A percentile compares a stretch with the other conserved stretches of the same genome.
These are phyloP conservation scores for Neomicropteryx cornuta DNA, from an alignment of 1,140 invertebrate genomes.

Conservation along the genomic window DNA sequence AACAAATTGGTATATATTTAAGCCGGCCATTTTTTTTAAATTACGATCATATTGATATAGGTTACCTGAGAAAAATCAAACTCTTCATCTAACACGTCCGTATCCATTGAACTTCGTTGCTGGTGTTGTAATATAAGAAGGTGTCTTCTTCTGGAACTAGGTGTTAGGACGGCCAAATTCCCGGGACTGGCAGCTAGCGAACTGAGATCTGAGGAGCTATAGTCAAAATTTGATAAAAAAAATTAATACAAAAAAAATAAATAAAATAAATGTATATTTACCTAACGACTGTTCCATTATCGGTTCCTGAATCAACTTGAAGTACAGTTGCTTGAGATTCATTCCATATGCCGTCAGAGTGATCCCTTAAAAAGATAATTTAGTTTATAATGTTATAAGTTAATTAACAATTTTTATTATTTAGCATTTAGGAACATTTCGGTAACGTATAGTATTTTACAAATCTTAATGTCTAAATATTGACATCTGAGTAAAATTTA, in stretches of 20 bases:
- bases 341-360: constrained; percentile 78
- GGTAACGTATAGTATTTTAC: too few relatives aligned
- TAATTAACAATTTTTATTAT: neutral
- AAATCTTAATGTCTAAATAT: too few relatives aligned
- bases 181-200: constrained; percentile 42
- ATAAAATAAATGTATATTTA: constrained; percentile 12
- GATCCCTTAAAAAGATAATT: constrained; percentile 44
- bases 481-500: too few relatives aligned
- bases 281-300: constrained; percentile 46
- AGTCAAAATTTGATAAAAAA: neutral
- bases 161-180: constrained; percentile 51
- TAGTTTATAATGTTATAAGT: constrained; percentile 2
- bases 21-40: too few relatives aligned
- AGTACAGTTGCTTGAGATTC: constrained; percentile 75
- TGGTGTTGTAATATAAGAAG: constrained; percentile 67
- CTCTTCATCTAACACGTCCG: constrained; percentile 67
- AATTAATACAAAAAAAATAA: neutral
- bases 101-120: constrained; percentile 73
- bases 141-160: constrained; percentile 63
- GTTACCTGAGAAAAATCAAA: constrained; percentile 40
- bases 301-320: constrained; percentile 58
- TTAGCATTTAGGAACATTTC: neutral
- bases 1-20: too few relatives aligned
- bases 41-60: too few relatives aligned
- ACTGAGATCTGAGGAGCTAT: constrained; percentile 46